Evolutionary conservation across 1,140 invertebrate species (phyloP).

Genomic region (Zaprionus capensis): DNA sequence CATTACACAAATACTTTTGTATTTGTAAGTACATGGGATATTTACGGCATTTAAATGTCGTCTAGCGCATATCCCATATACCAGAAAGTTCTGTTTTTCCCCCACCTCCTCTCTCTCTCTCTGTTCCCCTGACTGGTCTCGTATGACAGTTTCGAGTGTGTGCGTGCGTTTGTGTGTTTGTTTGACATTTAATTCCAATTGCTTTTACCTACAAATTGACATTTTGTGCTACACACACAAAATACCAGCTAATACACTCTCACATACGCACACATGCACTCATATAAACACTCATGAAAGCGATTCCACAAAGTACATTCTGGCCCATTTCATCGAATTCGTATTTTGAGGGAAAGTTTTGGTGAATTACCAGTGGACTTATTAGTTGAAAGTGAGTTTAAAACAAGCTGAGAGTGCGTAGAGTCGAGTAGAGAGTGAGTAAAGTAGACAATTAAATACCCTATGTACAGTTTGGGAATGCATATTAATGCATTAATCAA

Average conservation of each 20-base stretch:
- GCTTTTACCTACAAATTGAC: conserved; percentile 79
- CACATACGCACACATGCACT: neutral
- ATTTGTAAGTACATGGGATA: conserved; percentile 61
- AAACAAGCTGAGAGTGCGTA: neutral
- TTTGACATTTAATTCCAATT: conserved; percentile 79
- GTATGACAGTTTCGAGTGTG: conserved; percentile 5
- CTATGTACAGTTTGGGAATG: neutral
- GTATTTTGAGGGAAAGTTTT: conserved; percentile 21
- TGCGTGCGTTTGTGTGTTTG: conserved; percentile 48
- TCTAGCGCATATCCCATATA: conserved; percentile 36
- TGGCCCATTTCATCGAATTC: conserved; percentile 17
- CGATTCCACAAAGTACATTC: conserved; percentile 33
- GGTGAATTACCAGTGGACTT: neutral
- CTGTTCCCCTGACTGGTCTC: neutral
- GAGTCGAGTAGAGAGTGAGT: neutral
- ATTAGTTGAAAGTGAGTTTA: neutral
- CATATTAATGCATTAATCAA: neutral
- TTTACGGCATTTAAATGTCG: conserved; percentile 71
- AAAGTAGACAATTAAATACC: neutral
- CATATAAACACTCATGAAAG: conserved; percentile 13
- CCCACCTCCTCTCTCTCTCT: neutral
- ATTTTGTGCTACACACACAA: conserved; percentile 58
- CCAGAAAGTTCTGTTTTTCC: conserved; percentile 1
- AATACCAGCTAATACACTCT: conserved; percentile 41
- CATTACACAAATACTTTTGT: conserved; percentile 79